phyloP scores from a whole-genome alignment of 2,113 vertebrate species.

The Rhea pennata region DNA sequence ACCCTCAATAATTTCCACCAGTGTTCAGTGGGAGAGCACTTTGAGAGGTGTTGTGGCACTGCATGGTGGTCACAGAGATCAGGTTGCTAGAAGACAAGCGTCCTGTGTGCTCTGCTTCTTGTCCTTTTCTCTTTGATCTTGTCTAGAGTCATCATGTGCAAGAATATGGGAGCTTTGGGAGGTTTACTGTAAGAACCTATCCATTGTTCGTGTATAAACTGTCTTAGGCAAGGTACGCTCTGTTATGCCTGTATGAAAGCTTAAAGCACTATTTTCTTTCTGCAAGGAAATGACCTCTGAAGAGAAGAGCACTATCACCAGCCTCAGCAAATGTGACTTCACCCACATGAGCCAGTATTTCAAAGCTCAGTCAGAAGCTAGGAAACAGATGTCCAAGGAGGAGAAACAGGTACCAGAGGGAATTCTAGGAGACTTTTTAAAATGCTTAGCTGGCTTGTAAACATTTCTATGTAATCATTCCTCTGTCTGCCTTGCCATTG shows the following conservation, averaged over 20 bases:
- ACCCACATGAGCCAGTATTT: constrained; percentile 92
- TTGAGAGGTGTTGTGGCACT: not conserved
- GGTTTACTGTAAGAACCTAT: not conserved
- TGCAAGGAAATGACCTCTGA: constrained; percentile 94
- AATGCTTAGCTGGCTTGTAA: constrained; percentile 2
- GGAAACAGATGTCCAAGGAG: constrained; percentile 96
- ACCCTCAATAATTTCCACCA: not conserved
- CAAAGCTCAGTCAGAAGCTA: constrained; percentile 92
- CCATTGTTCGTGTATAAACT: not conserved
- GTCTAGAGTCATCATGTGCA: not conserved
- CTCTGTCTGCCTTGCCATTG: not conserved
- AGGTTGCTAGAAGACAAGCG: not conserved
- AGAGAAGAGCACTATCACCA: constrained; percentile 90
- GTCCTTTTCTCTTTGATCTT: not conserved
- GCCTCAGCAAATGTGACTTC: constrained; percentile 93
- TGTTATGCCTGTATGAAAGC: not conserved
- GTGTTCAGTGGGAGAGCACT: not conserved
- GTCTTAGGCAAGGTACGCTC: not conserved
- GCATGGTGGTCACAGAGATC: not conserved
- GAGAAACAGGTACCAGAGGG: constrained; percentile 87
- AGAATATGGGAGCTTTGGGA: not conserved
- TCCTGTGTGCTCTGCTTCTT: not conserved
- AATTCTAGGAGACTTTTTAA: not conserved
- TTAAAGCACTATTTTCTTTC: not conserved
- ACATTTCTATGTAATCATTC: not conserved